Evolutionary conservation across 2,113 vertebrate species (phyloP), one percentile per base, ranked within the genome.

Genomic region (Narcine bancroftii): DNA sequence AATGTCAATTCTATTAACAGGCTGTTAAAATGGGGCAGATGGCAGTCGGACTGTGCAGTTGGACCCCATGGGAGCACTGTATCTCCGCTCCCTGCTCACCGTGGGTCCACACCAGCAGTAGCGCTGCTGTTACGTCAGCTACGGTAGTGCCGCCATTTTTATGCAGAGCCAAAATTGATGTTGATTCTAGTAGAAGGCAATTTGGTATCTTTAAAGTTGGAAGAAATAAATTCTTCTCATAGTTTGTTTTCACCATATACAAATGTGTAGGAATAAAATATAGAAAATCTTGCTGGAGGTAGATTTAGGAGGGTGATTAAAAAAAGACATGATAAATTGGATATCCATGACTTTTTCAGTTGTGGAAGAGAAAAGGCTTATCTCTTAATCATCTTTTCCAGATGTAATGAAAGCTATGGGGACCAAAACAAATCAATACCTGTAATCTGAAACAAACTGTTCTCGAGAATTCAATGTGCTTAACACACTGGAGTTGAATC

Each of bases 301-400:
- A 60, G 33, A 17, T 5, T 6, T n/a, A 87, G n/a, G 15, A n/a
- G 53, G 81, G 53, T 87, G 81, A 87, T 87, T 87, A 87, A 60
- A 87, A n/a, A 36, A 60, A 21, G 81, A 87, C 33, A n/a, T n/a
- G n/a, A 60, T 85, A 19, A 87, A 87, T 63, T 87, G 81, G 53
- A 87, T 60, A 36, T 60, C n/a, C 15, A 87, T n/a, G 33, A 5
- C 33, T 36, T n/a, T 13, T 36, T 85, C 33, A n/a, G 60, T 87
- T 19, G 33, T 87, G 81, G 15, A 60, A 36, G 81, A 36, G 81
- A 39, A 87, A 87, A 36, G n/a, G 15, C 17, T 60, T 87, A 60
- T 36, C 81, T 63, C 50, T 87, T 63, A 63, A 87, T 87, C 81
- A 87, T 4, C 81, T n/a, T 60, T 87, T 87, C 53, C 33, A 60